A percentile compares a stretch with the other conserved stretches of the same genome.
phyloP scores from a whole-genome alignment of 2,113 vertebrate genomes.

The Gambusia holbrooki region DNA sequence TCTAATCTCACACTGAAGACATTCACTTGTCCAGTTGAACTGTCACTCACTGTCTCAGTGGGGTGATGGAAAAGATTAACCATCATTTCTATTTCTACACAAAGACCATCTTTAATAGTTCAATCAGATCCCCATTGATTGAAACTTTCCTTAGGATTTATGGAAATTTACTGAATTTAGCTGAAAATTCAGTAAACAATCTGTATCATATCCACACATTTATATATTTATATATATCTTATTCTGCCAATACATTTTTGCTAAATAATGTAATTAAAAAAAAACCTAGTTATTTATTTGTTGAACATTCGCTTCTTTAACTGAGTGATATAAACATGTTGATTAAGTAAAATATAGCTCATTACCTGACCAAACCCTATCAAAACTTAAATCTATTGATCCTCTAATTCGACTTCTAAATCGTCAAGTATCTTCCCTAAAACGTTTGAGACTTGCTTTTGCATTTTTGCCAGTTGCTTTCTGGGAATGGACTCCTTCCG shows the following conservation, averaged over 20 bases:
- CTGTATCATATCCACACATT: no score
- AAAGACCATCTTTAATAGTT: neutral
- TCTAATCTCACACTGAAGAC: constrained; percentile 66
- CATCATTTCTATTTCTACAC: neutral
- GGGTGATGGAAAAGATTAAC: neutral
- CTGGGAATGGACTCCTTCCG: neutral
- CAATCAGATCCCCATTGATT: no score
- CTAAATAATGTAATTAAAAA: no score
- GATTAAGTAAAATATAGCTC: no score
- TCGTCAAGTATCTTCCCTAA: neutral
- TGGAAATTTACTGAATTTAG: no score
- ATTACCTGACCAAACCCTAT: neutral
- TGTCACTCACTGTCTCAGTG: neutral
- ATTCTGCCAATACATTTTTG: no score
- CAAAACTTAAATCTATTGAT: neutral
- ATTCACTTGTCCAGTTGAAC: constrained; percentile 38
- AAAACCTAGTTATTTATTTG: no score
- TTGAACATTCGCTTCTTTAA: no score
- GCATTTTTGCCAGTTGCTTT: neutral
- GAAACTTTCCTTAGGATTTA: no score
- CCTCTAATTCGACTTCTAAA: neutral
- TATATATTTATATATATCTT: no score
- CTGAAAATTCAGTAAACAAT: no score
- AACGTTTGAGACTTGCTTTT: neutral
- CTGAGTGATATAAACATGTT: no score